Evolutionary conservation across 1,140 invertebrate genomes (phyloP).

Genomic region (Drosophila watanabei): DNA sequence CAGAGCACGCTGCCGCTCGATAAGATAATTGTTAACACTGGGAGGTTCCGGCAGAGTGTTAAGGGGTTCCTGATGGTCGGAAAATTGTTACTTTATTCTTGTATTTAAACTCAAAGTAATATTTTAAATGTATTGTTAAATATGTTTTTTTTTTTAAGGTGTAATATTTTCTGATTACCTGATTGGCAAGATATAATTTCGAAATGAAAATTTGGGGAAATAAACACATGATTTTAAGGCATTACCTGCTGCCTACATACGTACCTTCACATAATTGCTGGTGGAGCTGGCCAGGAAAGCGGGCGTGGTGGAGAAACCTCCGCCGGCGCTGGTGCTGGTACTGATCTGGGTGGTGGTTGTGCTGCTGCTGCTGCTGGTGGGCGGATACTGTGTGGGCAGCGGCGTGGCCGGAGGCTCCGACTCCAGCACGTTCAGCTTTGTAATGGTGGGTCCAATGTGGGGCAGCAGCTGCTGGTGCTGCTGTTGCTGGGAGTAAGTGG

Average conservation of each 20-base stretch:
- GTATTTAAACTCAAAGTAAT: not conserved
- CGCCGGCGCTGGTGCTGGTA: conserved; percentile 26
- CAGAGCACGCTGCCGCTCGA: conserved; percentile 89
- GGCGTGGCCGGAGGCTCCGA: conserved; percentile 52
- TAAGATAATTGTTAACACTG: conserved; percentile 81
- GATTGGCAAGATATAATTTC: not conserved
- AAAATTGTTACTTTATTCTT: not conserved
- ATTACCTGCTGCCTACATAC: not conserved
- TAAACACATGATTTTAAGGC: conserved; percentile 5
- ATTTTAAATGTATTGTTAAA: not conserved
- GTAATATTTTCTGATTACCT: not conserved
- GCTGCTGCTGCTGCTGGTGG: conserved; percentile 51
- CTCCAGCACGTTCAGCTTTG: conserved; percentile 78
- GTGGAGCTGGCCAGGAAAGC: conserved; percentile 59
- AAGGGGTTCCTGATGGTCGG: conserved; percentile 46
- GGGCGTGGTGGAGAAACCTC: conserved; percentile 63
- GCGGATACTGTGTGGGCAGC: conserved; percentile 68
- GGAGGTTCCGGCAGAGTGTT: conserved; percentile 45
- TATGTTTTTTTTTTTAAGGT: not conserved
- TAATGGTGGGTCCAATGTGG: conserved; percentile 77
- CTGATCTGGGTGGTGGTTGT: conserved; percentile 54
- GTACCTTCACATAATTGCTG: conserved; percentile 64
- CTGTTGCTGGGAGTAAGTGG: conserved; percentile 24
- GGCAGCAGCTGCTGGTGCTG: conserved; percentile 33
- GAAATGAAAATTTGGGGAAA: conserved; percentile 7